Conservation (phyloP, 2,797 vertebrate species). For the Pseudochromis fuscus region DNA sequence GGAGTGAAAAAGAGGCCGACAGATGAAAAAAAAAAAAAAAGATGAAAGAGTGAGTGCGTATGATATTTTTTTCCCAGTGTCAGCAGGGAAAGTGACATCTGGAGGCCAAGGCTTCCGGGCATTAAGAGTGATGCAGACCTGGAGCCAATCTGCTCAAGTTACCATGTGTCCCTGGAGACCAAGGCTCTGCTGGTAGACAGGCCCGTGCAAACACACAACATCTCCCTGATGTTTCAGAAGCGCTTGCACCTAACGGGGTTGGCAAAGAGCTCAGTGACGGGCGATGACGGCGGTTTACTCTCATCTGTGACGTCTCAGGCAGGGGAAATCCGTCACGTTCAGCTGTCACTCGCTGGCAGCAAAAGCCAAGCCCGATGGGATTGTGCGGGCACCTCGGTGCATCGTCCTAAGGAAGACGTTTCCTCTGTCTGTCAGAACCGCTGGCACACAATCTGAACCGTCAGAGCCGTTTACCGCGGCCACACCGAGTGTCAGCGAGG, state of each 20-base stretch:
- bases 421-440: conserved; percentile 15
- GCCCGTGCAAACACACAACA: conserved; percentile 31
- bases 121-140: conserved; percentile 66
- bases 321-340: conserved; percentile 70
- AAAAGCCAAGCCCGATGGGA: conserved; percentile 1
- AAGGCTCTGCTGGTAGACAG: conserved; percentile 69
- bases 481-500: background rate
- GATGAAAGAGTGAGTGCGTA: conserved; percentile 20
- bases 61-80: conserved; percentile 39
- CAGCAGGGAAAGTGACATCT: conserved; percentile 77
- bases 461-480: conserved; percentile 1
- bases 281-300: conserved; percentile 27
- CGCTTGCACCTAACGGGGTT: conserved; percentile 47
- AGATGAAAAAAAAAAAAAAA: conserved; percentile 3
- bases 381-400: conserved; percentile 41
- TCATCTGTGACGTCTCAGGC: conserved; percentile 63
- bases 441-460: conserved; percentile 19
- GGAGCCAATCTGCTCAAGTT: conserved; percentile 67
- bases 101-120: conserved; percentile 58
- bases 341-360: conserved; percentile 70
- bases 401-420: conserved; percentile 54
- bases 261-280: conserved; percentile 53
- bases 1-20: conserved; percentile 5
- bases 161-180: conserved; percentile 65
- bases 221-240: conserved; percentile 37